A percentile compares a stretch with the other conserved stretches of the same genome.
These are phyloP conservation scores for Pterois miles DNA, from an alignment of 2,797 vertebrate species.

Conservation along the genomic window DNA sequence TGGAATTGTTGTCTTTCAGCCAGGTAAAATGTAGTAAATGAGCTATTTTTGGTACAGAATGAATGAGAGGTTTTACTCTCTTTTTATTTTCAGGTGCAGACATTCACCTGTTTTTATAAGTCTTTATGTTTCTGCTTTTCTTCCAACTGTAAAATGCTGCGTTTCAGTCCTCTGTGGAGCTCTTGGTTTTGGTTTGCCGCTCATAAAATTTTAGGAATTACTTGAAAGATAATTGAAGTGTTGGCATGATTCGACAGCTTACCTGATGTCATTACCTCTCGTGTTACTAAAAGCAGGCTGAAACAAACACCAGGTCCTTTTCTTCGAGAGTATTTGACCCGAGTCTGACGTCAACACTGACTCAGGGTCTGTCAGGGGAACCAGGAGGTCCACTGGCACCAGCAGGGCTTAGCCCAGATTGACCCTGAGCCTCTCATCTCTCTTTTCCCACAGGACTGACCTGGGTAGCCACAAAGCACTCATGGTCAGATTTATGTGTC, in stretches of 20 bases:
- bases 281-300: not conserved
- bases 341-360: conserved; percentile 29
- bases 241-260: not conserved
- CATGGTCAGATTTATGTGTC: conserved; percentile 73
- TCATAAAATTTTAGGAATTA: not conserved
- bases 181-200: not conserved
- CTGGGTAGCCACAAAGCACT: conserved; percentile 66
- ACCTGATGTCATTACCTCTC: conserved; percentile 2
- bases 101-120: not conserved
- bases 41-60: not conserved
- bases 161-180: not conserved
- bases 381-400: conserved; percentile 70
- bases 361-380: conserved; percentile 35
- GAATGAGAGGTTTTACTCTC: not conserved
- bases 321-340: conserved; percentile 37
- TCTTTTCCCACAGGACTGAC: conserved; percentile 75
- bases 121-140: not conserved
- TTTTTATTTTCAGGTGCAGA: not conserved
- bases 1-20: no score
- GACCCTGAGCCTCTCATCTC: conserved; percentile 71
- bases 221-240: not conserved
- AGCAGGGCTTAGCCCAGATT: conserved; percentile 69
- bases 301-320: conserved; percentile 4
- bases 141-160: not conserved
- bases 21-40: no score